Conservation (phyloP, 1,140 invertebrate species). For the Drosophila biarmipes region DNA sequence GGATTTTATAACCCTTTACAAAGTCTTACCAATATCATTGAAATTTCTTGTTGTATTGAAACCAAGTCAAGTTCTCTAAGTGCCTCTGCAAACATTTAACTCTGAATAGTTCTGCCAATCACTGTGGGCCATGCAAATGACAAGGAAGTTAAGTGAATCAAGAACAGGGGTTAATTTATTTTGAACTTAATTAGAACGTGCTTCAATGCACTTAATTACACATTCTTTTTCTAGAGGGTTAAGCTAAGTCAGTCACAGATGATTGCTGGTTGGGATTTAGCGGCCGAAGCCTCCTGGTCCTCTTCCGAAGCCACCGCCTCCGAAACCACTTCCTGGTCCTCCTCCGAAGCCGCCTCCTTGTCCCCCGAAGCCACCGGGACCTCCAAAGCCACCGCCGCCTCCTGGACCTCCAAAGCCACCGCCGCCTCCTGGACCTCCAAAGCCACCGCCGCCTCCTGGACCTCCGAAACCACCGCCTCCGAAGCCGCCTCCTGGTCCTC, state of each 20-base stretch:
- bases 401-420: background rate
- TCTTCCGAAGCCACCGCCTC: conserved; percentile 11
- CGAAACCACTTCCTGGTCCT: conserved; percentile 16
- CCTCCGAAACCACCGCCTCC: conserved; percentile 11
- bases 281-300: conserved; percentile 3
- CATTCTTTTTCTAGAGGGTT: conserved; percentile 32
- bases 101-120: conserved; percentile 10
- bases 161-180: conserved; percentile 24
- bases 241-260: conserved; percentile 42
- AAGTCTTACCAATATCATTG: no score
- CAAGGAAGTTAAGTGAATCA: conserved; percentile 46
- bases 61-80: background rate
- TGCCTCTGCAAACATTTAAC: conserved; percentile 3
- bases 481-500: conserved; percentile 19
- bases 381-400: background rate
- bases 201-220: conserved; percentile 41
- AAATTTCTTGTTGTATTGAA: background rate
- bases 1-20: no score
- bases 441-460: conserved; percentile 11
- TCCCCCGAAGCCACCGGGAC: conserved; percentile 6
- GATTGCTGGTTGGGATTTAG: conserved; percentile 5
- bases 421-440: conserved; percentile 3
- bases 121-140: conserved; percentile 38
- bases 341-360: conserved; percentile 8
- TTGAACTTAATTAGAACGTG: conserved; percentile 42